Evolutionary conservation across 2,888 invertebrate species (phyloP), one percentile per base, ranked within the genome.

Genomic region (Hydropsyche betteni): DNA sequence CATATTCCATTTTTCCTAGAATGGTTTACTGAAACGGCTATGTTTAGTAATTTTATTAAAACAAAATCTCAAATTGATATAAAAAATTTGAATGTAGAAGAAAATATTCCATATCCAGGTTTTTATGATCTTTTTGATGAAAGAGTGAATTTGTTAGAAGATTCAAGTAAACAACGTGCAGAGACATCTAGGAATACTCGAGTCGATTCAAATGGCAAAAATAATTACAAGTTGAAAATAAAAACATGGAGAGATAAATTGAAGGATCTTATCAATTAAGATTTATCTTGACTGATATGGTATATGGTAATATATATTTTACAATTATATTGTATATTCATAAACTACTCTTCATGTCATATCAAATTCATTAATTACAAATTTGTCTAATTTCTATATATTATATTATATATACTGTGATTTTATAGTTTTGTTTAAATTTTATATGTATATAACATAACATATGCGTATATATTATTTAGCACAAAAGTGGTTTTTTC

Each of bases 21-120:
- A 80, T 95, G 95, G 95, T 95, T 96, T 84, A 90, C 92, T 0
- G 94, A 95, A 82, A 95, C 95, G 0, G 92, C 94, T 0, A 94
- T 95, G 93, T 95, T 95, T 83, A 90, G 91, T 78, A 89, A 91
- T 70, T 95, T 93, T 83, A 87, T 92, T 73, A 89, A 91, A 80
- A 87, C 88, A 81, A 86, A 86, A 86, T 83, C 85, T 0, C 55
- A 80, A 16, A 24, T 52, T 52, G 8, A 68, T 7, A 68, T 68
- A 34, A 24, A 14, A 69, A 14, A 44, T 2, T 69, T 38, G n/a
- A 14, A 38, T 38, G 1, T 86, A 0, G 84, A 86, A 0, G 87
- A 87, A 80, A 34, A 10, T 36, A 84, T 87, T 0, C 88, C 87
- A 0, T 79, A 86, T 0, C 87, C 87, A 0, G 83, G 86, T 50